Conservation (phyloP, 2,113 vertebrate species). For the Bothrops jararaca region DNA sequence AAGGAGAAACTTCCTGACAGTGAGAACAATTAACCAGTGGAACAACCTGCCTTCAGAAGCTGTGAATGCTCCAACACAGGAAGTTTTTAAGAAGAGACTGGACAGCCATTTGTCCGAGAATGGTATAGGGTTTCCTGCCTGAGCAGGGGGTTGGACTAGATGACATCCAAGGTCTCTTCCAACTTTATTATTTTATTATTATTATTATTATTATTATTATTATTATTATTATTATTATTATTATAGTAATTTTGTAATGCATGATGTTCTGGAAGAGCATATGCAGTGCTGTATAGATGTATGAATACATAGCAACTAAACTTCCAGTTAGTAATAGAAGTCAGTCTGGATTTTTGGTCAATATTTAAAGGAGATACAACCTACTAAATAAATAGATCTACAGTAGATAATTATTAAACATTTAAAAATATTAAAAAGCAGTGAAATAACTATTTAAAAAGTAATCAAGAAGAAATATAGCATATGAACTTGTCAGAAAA, state of each 20-base stretch:
- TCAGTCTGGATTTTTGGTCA: neutral
- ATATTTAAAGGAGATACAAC: neutral
- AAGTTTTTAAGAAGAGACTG: no score
- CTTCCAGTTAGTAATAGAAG: neutral
- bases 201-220: no score
- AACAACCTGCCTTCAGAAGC: no score
- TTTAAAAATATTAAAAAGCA: neutral
- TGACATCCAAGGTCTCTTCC: no score
- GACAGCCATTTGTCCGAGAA: no score
- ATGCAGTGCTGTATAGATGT: neutral
- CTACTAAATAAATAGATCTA: neutral
- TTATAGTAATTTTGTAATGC: fast-evolving
- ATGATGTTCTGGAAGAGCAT: neutral
- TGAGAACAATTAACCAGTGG: no score
- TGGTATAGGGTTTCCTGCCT: no score
- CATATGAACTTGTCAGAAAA: neutral
- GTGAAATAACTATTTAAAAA: neutral
- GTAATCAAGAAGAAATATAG: neutral
- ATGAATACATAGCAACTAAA: neutral
- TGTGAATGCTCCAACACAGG: no score
- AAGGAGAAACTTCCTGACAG: no score
- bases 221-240: no score
- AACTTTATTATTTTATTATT: no score
- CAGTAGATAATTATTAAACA: neutral
- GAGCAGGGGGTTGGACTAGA: no score